Conservation (phyloP, 2,113 vertebrate species). For the Hemibagrus wyckioides region DNA sequence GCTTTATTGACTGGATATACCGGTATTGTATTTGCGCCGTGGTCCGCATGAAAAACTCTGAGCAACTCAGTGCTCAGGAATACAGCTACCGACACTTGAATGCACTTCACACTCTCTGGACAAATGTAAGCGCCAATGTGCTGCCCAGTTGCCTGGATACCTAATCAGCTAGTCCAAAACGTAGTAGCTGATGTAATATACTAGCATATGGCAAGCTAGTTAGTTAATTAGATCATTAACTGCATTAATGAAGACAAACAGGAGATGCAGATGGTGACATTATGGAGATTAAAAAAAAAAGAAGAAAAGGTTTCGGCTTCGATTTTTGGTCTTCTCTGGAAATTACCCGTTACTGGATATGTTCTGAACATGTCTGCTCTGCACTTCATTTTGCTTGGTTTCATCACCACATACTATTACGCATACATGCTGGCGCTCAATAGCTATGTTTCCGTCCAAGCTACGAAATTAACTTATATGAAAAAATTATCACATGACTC, state of each 20-base stretch:
- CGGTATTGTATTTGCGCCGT: not conserved
- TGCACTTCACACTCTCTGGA: not conserved
- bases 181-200: not conserved
- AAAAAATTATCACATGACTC: no score
- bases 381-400: not conserved
- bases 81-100: not conserved
- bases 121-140: not conserved
- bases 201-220: not conserved
- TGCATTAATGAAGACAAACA: not conserved
- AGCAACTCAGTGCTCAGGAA: not conserved
- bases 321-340: not conserved
- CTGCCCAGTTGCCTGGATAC: not conserved
- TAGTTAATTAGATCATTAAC: not conserved
- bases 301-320: not conserved
- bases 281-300: not conserved
- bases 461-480: no score
- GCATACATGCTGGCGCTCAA: no score
- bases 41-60: not conserved
- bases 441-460: no score
- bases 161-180: not conserved
- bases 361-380: not conserved
- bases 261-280: not conserved
- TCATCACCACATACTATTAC: not conserved
- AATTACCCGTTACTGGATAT: not conserved
- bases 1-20: slow-evolving; percentile 1